Evolutionary conservation across 2,113 vertebrate genomes (phyloP).

Genomic region (Pyxicephalus adspersus): DNA sequence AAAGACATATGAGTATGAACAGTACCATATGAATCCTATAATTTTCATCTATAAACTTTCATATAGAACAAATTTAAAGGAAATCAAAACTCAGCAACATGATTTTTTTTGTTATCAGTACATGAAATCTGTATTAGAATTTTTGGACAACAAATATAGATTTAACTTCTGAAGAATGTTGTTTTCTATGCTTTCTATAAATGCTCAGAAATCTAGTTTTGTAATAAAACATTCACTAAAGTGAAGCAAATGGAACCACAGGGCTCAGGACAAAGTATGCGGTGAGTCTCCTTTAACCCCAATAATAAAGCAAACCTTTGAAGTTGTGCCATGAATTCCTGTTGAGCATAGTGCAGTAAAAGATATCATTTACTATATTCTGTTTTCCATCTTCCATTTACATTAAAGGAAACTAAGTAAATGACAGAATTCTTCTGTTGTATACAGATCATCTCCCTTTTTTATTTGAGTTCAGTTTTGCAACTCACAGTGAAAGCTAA

Average conservation of each 20-base stretch:
- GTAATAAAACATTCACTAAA: neutral
- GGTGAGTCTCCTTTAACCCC: neutral
- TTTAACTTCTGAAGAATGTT: too few species aligned
- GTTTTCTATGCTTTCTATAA: neutral
- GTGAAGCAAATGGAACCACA: neutral
- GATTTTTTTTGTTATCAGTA: too few species aligned
- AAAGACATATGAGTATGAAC: too few species aligned
- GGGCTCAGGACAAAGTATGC: neutral
- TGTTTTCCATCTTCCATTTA: neutral
- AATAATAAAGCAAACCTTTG: neutral
- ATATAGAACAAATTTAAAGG: too few species aligned
- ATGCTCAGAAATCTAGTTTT: neutral
- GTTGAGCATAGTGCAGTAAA: neutral
- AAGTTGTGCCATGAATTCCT: neutral
- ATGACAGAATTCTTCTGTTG: too few species aligned
- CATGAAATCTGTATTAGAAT: too few species aligned
- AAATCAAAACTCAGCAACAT: too few species aligned
- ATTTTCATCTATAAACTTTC: too few species aligned
- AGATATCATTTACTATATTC: neutral
- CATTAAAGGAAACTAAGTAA: neutral
- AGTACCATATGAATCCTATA: too few species aligned
- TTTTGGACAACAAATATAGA: too few species aligned
- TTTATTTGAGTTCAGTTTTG: conserved; percentile 11
- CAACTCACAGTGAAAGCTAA: neutral
- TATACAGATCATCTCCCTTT: neutral